Evolutionary conservation across 2,797 vertebrate species (phyloP).

Genomic region (Gallinago solitaria): DNA sequence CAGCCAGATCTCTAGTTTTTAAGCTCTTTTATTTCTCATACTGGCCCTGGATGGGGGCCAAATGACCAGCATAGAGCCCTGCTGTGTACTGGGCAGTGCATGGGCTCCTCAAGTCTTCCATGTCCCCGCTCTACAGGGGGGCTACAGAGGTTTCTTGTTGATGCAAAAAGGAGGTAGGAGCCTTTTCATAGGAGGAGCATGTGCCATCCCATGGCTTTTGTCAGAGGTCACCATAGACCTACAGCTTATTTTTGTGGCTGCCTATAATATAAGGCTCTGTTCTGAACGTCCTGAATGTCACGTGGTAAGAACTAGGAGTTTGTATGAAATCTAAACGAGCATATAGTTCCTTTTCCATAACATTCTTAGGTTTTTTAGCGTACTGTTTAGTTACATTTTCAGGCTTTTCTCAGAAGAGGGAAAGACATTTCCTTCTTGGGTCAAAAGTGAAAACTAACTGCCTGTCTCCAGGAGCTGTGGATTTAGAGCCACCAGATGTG

Average conservation of each 20-base stretch:
- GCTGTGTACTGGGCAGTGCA: neutral
- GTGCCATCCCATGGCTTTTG: neutral
- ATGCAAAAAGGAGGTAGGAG: neutral
- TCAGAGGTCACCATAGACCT: neutral
- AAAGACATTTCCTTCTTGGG: neutral
- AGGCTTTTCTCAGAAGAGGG: neutral
- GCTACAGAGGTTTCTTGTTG: neutral
- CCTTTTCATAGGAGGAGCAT: neutral
- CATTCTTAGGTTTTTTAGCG: neutral
- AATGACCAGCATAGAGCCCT: neutral
- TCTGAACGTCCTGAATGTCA: neutral
- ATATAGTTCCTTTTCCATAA: neutral
- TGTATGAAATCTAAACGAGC: neutral
- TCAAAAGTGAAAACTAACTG: neutral
- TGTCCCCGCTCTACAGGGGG: neutral
- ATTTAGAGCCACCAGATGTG: neutral
- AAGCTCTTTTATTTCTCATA: neutral
- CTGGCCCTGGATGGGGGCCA: neutral
- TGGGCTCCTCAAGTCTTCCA: neutral
- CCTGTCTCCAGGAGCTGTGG: neutral
- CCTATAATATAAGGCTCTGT: neutral
- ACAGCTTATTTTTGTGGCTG: neutral
- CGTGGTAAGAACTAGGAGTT: neutral
- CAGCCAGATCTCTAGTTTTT: neutral
- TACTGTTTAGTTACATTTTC: neutral